phyloP scores from a whole-genome alignment of 2,113 vertebrate species.

The Trichomycterus rosablanca region DNA sequence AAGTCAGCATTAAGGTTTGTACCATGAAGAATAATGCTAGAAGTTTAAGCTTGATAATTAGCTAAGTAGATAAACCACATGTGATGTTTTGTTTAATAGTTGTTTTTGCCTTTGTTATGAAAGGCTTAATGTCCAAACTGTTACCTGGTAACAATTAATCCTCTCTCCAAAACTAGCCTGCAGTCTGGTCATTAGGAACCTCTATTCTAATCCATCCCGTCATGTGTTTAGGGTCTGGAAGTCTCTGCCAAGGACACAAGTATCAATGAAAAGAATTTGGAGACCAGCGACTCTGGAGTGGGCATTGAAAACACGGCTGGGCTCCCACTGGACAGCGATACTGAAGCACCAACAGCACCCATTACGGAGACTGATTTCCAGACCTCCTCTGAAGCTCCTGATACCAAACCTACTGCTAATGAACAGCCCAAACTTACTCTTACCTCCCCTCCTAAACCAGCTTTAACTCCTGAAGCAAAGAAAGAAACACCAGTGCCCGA shows the following conservation, averaged over 20 bases:
- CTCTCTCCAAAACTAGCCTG: too few relatives aligned
- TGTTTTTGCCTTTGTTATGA: too few relatives aligned
- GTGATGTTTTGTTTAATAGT: too few relatives aligned
- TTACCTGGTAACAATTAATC: too few relatives aligned
- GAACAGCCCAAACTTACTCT: constrained; percentile 51
- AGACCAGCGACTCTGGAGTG: constrained; percentile 73
- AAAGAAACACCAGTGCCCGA: constrained; percentile 21
- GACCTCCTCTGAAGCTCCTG: constrained; percentile 54
- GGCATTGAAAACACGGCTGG: constrained; percentile 67
- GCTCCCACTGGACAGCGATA: constrained; percentile 72
- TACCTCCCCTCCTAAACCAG: constrained; percentile 39
- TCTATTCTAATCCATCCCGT: neutral
- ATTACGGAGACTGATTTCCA: constrained; percentile 58
- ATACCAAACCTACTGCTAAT: constrained; percentile 48
- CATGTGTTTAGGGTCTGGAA: constrained; percentile 65
- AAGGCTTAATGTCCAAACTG: too few relatives aligned
- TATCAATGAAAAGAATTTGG: constrained; percentile 59
- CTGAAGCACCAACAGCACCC: constrained; percentile 57
- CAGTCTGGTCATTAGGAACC: too few relatives aligned
- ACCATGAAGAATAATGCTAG: neutral
- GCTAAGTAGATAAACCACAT: too few relatives aligned
- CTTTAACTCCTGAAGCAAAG: constrained; percentile 54
- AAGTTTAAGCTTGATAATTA: neutral
- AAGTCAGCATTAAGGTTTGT: constrained; percentile 74
- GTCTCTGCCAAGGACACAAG: constrained; percentile 69